phyloP scores from a whole-genome alignment of 2,113 vertebrate species.

The Eira barbara region DNA sequence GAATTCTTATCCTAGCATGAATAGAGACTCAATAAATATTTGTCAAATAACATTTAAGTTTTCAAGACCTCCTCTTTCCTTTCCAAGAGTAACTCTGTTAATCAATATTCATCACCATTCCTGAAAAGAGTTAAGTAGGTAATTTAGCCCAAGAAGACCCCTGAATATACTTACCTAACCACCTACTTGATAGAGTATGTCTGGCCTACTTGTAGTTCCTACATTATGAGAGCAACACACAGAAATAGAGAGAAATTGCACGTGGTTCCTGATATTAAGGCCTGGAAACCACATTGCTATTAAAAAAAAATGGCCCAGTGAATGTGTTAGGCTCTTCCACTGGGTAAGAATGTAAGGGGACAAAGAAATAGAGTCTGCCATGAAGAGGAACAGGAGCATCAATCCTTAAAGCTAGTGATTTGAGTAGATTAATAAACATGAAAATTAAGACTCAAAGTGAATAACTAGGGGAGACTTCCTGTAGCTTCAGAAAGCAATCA shows the following conservation, averaged over 20 bases:
- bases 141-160: background rate
- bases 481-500: accelerated
- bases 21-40: background rate
- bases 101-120: background rate
- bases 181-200: background rate
- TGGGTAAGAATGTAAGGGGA: background rate
- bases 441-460: background rate
- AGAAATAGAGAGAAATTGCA: background rate
- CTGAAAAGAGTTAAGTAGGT: background rate
- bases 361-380: background rate
- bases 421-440: background rate
- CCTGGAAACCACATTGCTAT: background rate
- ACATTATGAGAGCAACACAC: background rate
- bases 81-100: background rate
- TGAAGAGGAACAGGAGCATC: background rate
- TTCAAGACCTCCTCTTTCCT: background rate
- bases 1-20: background rate
- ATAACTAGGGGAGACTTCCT: background rate
- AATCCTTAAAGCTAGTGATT: background rate
- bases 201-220: background rate
- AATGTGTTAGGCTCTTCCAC: background rate
- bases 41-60: background rate
- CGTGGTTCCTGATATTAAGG: background rate
- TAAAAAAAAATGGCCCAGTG: background rate
- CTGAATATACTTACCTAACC: background rate